These are phyloP conservation scores for Gerosis bhagava DNA, from an alignment of 2,888 invertebrate species.

Conservation along the genomic window DNA sequence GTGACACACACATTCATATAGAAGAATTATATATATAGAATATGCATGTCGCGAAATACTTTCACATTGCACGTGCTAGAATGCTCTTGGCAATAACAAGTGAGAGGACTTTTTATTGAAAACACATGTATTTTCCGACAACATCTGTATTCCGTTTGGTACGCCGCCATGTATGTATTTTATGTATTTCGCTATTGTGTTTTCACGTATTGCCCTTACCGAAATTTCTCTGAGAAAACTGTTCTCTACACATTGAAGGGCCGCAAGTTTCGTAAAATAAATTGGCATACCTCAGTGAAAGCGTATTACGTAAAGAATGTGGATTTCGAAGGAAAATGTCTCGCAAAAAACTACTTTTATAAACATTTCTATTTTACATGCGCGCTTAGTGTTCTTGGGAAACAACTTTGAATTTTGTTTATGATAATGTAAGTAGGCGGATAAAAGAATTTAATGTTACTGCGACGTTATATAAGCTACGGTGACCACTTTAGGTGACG, in stretches of 20 bases:
- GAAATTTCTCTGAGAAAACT: conserved; percentile 18
- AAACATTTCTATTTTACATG: conserved; percentile 15
- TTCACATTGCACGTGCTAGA: too few species aligned
- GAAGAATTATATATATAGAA: too few species aligned
- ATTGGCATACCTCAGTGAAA: conserved; percentile 18
- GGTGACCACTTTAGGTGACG: too few species aligned
- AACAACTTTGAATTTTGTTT: not conserved
- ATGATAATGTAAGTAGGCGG: not conserved
- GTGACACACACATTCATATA: too few species aligned
- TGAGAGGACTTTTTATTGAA: too few species aligned
- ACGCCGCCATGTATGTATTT: conserved; percentile 33
- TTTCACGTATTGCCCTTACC: conserved; percentile 18
- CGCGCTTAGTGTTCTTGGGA: not conserved
- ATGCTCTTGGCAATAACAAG: too few species aligned
- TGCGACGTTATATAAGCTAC: too few species aligned
- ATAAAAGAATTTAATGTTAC: too few species aligned
- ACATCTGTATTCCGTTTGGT: too few species aligned
- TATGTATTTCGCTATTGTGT: conserved; percentile 29
- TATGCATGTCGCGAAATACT: too few species aligned
- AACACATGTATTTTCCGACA: too few species aligned
- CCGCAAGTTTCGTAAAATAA: conserved; percentile 18
- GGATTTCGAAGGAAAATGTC: conserved; percentile 8
- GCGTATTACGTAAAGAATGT: conserved; percentile 13
- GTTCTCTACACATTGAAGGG: conserved; percentile 2
- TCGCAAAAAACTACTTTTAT: conserved; percentile 6